Evolutionary conservation across 2,888 invertebrate genomes (phyloP).

Genomic region (Phortica okadai): DNA sequence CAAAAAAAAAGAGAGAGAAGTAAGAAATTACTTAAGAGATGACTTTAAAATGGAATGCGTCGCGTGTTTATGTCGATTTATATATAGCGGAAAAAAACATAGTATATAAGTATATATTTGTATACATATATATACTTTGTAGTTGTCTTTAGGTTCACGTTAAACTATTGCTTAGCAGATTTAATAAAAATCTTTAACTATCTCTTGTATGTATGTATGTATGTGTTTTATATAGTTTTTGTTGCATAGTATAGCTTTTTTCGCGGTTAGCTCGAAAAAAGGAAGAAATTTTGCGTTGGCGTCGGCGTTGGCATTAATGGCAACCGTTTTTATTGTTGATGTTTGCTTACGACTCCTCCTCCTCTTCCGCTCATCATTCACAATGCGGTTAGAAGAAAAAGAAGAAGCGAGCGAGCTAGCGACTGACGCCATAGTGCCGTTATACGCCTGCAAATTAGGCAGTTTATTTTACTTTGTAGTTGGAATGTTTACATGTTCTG

Average conservation of each 20-base stretch:
- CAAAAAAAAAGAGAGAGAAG: constrained; percentile 33
- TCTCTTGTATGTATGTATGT: constrained; percentile 7
- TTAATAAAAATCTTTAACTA: constrained; percentile 39
- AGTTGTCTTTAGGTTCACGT: constrained; percentile 17
- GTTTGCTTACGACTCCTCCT: not conserved
- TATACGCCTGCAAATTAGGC: constrained; percentile 60
- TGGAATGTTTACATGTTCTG: constrained; percentile 92
- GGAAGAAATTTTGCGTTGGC: constrained; percentile 23
- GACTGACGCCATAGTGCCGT: not conserved
- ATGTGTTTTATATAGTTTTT: constrained; percentile 40
- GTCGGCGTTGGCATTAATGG: not conserved
- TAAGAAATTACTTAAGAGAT: not conserved
- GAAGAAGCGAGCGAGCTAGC: not conserved
- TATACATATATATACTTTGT: not conserved
- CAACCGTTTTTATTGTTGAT: not conserved
- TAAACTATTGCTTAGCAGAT: constrained; percentile 42
- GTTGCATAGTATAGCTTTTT: constrained; percentile 44
- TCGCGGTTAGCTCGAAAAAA: constrained; percentile 44
- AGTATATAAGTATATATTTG: not conserved
- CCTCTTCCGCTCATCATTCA: not conserved
- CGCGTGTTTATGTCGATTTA: constrained; percentile 42
- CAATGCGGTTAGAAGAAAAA: not conserved
- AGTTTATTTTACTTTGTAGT: constrained; percentile 61
- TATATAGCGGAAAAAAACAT: not conserved
- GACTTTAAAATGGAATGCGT: constrained; percentile 50